Evolutionary conservation across 2,113 vertebrate genomes (phyloP).

Genomic region (Cephalopterus ornatus): DNA sequence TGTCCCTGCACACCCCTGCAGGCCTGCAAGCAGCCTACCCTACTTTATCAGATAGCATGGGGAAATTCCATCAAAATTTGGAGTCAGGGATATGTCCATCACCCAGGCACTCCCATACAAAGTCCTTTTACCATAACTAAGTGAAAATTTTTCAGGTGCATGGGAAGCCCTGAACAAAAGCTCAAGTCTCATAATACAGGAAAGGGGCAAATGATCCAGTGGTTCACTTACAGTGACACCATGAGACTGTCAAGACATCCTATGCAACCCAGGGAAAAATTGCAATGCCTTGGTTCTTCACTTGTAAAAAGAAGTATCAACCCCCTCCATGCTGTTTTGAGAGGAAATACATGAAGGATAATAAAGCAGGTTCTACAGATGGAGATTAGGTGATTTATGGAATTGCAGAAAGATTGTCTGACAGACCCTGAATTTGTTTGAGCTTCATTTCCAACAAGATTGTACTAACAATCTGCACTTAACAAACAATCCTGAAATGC

Average conservation of each 20-base stretch:
- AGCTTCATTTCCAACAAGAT: background rate
- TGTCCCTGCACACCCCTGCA: background rate
- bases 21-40: background rate
- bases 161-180: background rate
- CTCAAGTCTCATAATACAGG: background rate
- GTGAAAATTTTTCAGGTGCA: background rate
- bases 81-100: background rate
- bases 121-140: background rate
- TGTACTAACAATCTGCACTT: background rate
- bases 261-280: background rate
- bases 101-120: background rate
- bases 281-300: background rate
- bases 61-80: background rate
- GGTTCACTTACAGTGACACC: background rate
- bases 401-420: background rate
- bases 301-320: background rate
- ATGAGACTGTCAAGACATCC: background rate
- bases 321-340: background rate
- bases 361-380: background rate
- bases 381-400: background rate
- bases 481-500: background rate
- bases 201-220: background rate
- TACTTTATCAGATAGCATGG: background rate
- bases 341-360: background rate
- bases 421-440: background rate